Base-by-base conservation (phyloP, 2,797 vertebrate species). In the Coregonus sp. region DNA sequence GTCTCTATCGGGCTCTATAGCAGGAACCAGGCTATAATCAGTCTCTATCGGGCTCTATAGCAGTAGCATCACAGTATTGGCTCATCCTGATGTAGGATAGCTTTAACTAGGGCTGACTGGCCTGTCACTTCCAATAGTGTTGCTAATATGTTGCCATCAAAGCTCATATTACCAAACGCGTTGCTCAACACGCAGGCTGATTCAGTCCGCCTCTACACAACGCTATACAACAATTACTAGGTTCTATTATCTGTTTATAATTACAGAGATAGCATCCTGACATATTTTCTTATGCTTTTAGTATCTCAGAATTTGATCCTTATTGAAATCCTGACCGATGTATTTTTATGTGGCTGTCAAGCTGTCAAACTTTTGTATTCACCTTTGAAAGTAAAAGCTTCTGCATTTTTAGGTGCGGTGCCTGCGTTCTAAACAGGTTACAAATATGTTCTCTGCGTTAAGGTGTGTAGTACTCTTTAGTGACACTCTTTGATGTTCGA, bases 401-500 rank as follows among this genome's bases (percentile, higher is more conserved):
- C 15, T 11, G 20, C 47, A n/a, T 74, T 80, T 47, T 73, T 77
- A 66, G 75, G 51, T 74, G n/a, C 70, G 37, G 3, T 15, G 16
- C 33, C 16, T 29, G 40, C 0, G 31, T 84, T 73, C 74, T 78
- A 59, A 87, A 80, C 88, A 77, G 81, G 78, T 79, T 87, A 81
- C 79, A 80, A 82, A 67, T 87, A 74, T 84, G 85, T 85, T 84
- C 52, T 67, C 11, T 47, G 80, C 63, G 74, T 74, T 72, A 86
- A 80, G 79, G 85, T 86, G 84, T 93, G 86, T 77, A 83, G 81
- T 89, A 80, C 85, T 84, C 84, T 86, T 86, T 91, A 89, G 88
- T 92, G 94, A 94, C 90, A 91, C 86, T 75, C 91, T 96, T 92
- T 95, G 94, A 96, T 95, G 94, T 95, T 90, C 91, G 89, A 90